A percentile compares a stretch with the other conserved stretches of the same genome.
phyloP scores from a whole-genome alignment of 2,797 vertebrate genomes.

The Neoniphon sammara region DNA sequence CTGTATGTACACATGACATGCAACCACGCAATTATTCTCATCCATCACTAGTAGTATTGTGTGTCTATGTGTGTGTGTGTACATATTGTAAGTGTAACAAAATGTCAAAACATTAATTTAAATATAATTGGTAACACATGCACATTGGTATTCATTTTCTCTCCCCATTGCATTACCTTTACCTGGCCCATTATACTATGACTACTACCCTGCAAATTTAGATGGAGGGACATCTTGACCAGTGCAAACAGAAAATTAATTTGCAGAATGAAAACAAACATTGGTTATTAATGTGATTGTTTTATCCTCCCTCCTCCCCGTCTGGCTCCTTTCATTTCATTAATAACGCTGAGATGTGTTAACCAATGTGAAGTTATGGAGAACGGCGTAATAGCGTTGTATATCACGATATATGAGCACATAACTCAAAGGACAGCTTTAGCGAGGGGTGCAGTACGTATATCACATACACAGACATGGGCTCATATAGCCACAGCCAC shows the following conservation, averaged over 20 bases:
- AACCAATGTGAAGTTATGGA: constrained; percentile 62
- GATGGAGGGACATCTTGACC: constrained; percentile 58
- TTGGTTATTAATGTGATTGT: constrained; percentile 73
- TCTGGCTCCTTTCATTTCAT: constrained; percentile 65
- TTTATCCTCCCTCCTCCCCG: constrained; percentile 46
- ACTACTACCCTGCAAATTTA: constrained; percentile 56
- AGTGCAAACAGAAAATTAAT: constrained; percentile 63
- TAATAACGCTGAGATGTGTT: constrained; percentile 68
- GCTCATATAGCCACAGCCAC: constrained; percentile 23
- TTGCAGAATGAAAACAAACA: constrained; percentile 70
- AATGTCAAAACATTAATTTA: constrained; percentile 18
- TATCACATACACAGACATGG: constrained; percentile 22
- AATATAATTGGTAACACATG: not conserved
- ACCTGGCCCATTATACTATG: constrained; percentile 41
- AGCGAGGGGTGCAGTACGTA: constrained; percentile 41
- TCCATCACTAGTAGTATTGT: not conserved
- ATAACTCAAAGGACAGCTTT: constrained; percentile 66
- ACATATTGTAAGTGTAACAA: not conserved
- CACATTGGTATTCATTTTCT: constrained; percentile 13
- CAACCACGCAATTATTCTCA: not conserved
- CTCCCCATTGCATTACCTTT: constrained; percentile 24
- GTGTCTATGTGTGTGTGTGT: not conserved
- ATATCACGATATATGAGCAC: constrained; percentile 67
- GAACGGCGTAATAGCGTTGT: constrained; percentile 48
- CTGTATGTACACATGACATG: not conserved